Evolutionary conservation across 1,140 invertebrate species (phyloP).

Genomic region (Microplitis demolitor): DNA sequence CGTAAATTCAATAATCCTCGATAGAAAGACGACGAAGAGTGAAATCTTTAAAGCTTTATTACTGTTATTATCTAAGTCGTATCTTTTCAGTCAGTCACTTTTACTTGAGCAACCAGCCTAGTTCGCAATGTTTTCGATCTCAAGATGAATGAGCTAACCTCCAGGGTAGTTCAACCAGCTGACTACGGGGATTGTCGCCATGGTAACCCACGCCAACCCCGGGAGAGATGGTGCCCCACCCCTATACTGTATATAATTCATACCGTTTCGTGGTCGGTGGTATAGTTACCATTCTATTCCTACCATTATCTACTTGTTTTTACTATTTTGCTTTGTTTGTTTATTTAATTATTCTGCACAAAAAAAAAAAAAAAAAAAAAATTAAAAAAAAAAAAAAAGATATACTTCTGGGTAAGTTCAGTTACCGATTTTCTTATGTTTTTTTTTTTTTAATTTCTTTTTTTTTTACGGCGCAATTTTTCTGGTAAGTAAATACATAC

Average conservation of each 20-base stretch:
- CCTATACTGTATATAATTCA: conserved; percentile 41
- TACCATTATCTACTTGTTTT: conserved; percentile 5
- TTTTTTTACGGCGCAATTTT: not conserved
- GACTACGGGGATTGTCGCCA: conserved; percentile 54
- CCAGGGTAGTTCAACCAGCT: conserved; percentile 52
- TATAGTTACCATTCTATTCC: not conserved
- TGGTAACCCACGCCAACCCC: conserved; percentile 53
- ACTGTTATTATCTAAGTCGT: not conserved
- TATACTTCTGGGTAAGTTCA: too few relatives aligned
- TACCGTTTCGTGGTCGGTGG: conserved; percentile 22
- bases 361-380: too few relatives aligned
- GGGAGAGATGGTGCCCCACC: conserved; percentile 48
- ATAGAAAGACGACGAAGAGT: conserved; percentile 1
- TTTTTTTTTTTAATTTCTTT: not conserved
- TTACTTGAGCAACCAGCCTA: conserved; percentile 36
- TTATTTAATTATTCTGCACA: too few relatives aligned
- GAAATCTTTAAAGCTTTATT: not conserved
- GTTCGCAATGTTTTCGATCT: conserved; percentile 36
- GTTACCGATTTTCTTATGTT: not conserved
- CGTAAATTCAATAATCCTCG: conserved; percentile 12
- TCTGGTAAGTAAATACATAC: too few relatives aligned
- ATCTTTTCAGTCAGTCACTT: not conserved
- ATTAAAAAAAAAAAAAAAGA: too few relatives aligned
- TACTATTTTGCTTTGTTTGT: not conserved
- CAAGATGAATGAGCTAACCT: conserved; percentile 51